A percentile compares a stretch with the other conserved stretches of the same genome.
These are phyloP conservation scores for Pterostichus niger DNA, from an alignment of 2,888 invertebrate species.

Conservation along the genomic window DNA sequence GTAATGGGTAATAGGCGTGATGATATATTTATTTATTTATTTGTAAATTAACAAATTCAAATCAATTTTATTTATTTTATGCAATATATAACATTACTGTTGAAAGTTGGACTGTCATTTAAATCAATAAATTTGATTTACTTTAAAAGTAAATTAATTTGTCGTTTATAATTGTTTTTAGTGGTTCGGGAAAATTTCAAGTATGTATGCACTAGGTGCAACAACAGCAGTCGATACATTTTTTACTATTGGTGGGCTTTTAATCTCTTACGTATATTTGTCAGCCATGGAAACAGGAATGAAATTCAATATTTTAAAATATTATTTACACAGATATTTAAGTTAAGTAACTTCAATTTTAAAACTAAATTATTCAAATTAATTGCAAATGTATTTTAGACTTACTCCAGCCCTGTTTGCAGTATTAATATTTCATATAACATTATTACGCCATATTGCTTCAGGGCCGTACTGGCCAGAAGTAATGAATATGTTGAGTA, in stretches of 20 bases:
- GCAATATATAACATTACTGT: too few species aligned
- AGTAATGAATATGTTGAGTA: slow-evolving; percentile 60
- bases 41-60: too few species aligned
- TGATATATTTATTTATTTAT: too few species aligned
- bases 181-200: slow-evolving; percentile 72
- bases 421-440: slow-evolving; percentile 75
- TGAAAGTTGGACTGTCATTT: too few species aligned
- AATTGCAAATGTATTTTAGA: slow-evolving; percentile 64
- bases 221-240: slow-evolving; percentile 82
- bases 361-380: background rate
- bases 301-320: slow-evolving; percentile 72
- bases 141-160: too few species aligned
- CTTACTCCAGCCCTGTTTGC: slow-evolving; percentile 75
- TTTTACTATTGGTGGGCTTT: slow-evolving; percentile 80
- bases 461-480: slow-evolving; percentile 76
- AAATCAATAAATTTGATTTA: too few species aligned
- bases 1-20: too few species aligned
- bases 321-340: slow-evolving; percentile 76
- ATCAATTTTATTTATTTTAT: too few species aligned
- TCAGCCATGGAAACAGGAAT: slow-evolving; percentile 71
- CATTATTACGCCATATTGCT: slow-evolving; percentile 75
- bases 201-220: slow-evolving; percentile 73
- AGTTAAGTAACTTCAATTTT: slow-evolving; percentile 73
- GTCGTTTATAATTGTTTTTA: too few species aligned
- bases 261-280: slow-evolving; percentile 77